Base-by-base conservation (phyloP, 2,888 invertebrate species). In the Parnassius mnemosyne region DNA sequence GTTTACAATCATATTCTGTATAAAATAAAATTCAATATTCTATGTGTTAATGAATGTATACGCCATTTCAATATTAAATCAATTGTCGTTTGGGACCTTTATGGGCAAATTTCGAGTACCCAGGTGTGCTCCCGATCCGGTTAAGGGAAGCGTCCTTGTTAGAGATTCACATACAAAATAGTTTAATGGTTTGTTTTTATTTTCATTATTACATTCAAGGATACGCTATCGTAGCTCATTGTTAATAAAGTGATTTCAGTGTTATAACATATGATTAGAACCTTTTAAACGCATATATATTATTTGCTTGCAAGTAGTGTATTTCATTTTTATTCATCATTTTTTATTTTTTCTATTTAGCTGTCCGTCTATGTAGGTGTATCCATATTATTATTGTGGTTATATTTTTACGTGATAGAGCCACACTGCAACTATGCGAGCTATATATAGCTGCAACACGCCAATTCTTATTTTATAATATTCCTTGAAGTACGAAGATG, bases 121-220 rank as follows among this genome's bases (percentile, higher is more conserved):
- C 91, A 91, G 91, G 91, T 91, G 91, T 89, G 91, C 86, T 89
- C 89, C 89, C 89, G 89, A 89, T 89, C 89, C 89, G 87, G 90
- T 90, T 89, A 91, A 90, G 89, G 87, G 88, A 87, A 86, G 86
- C 87, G 83, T 86, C 89, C 89, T 90, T 90, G 91, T 90, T 90
- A 90, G 83, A 83, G 85, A 89, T 83, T 88, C 88, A 85, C 85
- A 84, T 85, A 87, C 85, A 84, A 88, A 89, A 89, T 89, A 83
- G 87, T 89, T 89, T 89, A 90, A 91, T 91, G 89, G 89, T 89
- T 90, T 91, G 90, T 91, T 91, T 90, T 90, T 89, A 89, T 89
- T 89, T 87, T 86, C 84, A 85, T 87, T 90, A 88, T 84, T 84
- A 85, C 77, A 84, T 85, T 86, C 82, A 82, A 70, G 78, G 82